phyloP scores from a whole-genome alignment of 2,113 vertebrate genomes.

The Cathartes aura region DNA sequence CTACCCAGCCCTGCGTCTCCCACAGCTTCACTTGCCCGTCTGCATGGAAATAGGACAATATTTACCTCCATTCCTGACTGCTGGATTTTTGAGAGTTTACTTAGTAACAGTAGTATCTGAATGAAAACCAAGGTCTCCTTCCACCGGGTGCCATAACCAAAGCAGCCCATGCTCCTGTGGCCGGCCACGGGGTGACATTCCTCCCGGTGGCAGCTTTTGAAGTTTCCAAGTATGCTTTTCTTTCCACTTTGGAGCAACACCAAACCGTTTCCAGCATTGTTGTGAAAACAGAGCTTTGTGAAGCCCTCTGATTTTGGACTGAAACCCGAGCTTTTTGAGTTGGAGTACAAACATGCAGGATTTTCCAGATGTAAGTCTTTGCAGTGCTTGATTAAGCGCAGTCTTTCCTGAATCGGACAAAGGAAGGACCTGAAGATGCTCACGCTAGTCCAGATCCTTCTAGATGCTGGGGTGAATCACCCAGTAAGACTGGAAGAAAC shows the following conservation, averaged over 20 bases:
- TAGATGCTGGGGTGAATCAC: neutral
- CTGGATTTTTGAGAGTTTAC: neutral
- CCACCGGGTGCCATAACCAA: neutral
- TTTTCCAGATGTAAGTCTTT: neutral
- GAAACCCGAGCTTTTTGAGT: neutral
- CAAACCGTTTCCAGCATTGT: conserved; percentile 20
- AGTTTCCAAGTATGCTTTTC: conserved; percentile 17
- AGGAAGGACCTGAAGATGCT: neutral
- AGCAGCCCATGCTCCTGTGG: neutral
- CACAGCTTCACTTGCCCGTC: neutral
- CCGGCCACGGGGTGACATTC: neutral
- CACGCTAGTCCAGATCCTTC: neutral
- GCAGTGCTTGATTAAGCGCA: neutral
- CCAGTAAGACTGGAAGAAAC: neutral
- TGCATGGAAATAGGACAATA: neutral
- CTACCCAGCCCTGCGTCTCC: neutral
- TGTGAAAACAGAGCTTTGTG: conserved; percentile 18
- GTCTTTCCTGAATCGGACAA: neutral
- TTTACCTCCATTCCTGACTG: neutral
- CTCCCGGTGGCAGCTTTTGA: neutral
- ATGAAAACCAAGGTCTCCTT: neutral
- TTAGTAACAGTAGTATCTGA: neutral
- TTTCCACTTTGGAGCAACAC: conserved; percentile 18
- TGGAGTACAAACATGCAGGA: neutral
- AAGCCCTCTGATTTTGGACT: neutral